Evolutionary conservation across 1,140 invertebrate species (phyloP), one percentile per base, ranked within the genome.

Genomic region (Brachionus asplanchnoidis): DNA sequence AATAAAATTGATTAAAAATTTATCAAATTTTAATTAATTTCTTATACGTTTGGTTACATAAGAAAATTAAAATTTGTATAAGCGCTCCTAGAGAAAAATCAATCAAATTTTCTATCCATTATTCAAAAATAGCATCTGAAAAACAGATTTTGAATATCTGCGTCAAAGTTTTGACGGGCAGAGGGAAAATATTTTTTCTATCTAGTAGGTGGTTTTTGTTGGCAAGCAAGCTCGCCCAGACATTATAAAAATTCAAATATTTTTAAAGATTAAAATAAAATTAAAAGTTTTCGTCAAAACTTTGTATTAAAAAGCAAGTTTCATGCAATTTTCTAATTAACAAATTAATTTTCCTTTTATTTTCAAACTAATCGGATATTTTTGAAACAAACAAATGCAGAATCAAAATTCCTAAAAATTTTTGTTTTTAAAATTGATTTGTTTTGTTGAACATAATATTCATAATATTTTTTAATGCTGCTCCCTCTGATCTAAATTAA

Each of bases 11-110:
- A 23, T 65, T n/a, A 23, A 65, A 17, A 28, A 36, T 32, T 26
- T 11, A 70, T 36, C 11, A 70, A 70, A 36, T n/a, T 23, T 70
- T 28, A 70, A 70, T 70, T 70, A 70, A 70, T 70, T 70, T 70
- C 11, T 70, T 26, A 12, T 20, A 26, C 28, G 17, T 66, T 66
- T 70, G 28, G 32, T 60, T 60, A 60, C n/a, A 26, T 60, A 60
- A 60, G n/a, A 60, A 60, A 60, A 60, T 9, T 60, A 17, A 60
- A 60, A 60, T 53, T 53, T 53, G 46, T 17, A 14, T 60, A 23
- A 23, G 53, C 53, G 9, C 53, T 60, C 53, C 17, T 23, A 6
- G 53, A 56, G n/a, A 50, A 50, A 56, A 7, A 56, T 56, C 53
- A 20, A 60, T 60, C n/a, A 60, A 26, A 9, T 60, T 60, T 23